Conservation (phyloP, 2,113 vertebrate species). For the Callipepla californica region DNA sequence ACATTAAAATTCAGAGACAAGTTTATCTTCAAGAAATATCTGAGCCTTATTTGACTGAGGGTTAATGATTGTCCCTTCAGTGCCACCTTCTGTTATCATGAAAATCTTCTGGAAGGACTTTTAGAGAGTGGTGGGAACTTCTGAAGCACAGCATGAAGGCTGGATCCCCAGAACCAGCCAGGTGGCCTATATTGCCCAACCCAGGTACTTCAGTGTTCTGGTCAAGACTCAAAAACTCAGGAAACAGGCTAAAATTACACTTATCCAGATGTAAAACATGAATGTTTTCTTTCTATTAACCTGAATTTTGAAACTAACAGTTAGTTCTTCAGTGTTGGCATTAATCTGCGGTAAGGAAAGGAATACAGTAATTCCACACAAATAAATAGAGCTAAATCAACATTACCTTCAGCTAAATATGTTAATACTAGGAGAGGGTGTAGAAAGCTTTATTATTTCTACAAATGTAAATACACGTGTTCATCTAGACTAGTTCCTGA, state of each 20-base stretch:
- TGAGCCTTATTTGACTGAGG: not conserved
- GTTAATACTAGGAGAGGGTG: not conserved
- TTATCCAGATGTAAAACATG: not conserved
- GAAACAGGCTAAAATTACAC: not conserved
- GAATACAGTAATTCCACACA: not conserved
- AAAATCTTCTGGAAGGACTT: not conserved
- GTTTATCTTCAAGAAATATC: not conserved
- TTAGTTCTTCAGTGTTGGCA: not conserved
- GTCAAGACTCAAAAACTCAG: not conserved
- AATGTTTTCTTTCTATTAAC: not conserved
- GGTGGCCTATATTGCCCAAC: too few relatives aligned
- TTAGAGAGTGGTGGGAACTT: not conserved
- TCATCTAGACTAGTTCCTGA: not conserved
- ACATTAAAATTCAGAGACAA: not conserved
- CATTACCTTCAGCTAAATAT: not conserved
- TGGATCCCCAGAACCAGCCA: not conserved
- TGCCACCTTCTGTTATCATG: not conserved
- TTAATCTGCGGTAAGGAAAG: not conserved
- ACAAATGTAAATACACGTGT: not conserved
- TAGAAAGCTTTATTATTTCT: not conserved
- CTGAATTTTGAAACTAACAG: not conserved
- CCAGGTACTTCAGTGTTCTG: not conserved
- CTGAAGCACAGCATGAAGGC: not conserved
- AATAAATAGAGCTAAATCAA: not conserved
- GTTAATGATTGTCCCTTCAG: not conserved